These are phyloP conservation scores for Chlamydotis undulata DNA, from an alignment of 2,113 vertebrate species.

Conservation along the genomic window DNA sequence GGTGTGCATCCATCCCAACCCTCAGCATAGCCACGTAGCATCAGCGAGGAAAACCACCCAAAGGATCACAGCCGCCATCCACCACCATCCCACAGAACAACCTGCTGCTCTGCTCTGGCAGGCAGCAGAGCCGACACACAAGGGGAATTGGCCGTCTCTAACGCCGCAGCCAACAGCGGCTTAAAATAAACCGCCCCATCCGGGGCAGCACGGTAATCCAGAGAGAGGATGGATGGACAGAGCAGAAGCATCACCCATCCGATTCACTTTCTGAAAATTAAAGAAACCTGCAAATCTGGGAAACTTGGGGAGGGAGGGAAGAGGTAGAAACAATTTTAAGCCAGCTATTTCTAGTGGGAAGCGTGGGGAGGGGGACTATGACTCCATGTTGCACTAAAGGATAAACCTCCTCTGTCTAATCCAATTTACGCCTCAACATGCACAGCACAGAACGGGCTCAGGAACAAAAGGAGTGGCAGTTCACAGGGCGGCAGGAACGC, in stretches of 20 bases:
- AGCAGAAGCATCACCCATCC: not conserved
- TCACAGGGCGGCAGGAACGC: not conserved
- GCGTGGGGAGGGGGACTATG: not conserved
- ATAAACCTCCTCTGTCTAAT: slow-evolving; percentile 31
- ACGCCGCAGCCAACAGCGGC: not conserved
- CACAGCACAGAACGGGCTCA: not conserved
- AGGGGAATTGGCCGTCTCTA: fast-evolving
- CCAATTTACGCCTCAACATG: slow-evolving; percentile 21
- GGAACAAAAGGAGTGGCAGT: not conserved
- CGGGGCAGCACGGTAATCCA: not conserved
- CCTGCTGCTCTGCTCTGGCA: not conserved
- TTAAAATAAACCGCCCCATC: not conserved
- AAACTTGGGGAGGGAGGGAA: not conserved
- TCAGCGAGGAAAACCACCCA: not conserved
- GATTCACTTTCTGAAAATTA: not conserved
- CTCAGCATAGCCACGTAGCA: not conserved
- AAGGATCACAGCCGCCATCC: not conserved
- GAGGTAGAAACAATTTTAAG: not conserved
- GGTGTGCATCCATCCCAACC: not conserved
- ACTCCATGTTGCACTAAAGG: not conserved
- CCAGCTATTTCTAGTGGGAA: not conserved
- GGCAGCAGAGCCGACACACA: not conserved
- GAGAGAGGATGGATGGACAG: not conserved
- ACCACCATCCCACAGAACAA: not conserved
- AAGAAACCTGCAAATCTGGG: not conserved